phyloP scores from a whole-genome alignment of 2,888 invertebrate species.

The Mythimna albipuncta region DNA sequence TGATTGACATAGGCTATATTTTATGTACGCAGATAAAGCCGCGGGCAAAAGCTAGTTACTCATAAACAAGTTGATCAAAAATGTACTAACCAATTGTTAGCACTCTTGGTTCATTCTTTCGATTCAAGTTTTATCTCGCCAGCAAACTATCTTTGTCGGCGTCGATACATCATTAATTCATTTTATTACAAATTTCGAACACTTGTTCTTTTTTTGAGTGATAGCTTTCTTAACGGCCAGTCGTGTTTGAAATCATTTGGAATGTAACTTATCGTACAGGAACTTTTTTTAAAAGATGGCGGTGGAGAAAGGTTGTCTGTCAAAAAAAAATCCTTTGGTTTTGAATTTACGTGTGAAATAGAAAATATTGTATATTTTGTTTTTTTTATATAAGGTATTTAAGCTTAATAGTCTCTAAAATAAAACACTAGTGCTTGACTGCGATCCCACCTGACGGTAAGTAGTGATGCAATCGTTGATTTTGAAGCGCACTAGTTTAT shows the following conservation, averaged over 20 bases:
- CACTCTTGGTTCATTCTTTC: neutral
- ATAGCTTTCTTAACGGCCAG: constrained; percentile 67
- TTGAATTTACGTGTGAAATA: constrained; percentile 11
- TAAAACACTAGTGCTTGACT: too few relatives aligned
- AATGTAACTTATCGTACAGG: constrained; percentile 61
- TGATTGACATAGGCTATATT: too few relatives aligned
- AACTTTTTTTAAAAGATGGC: constrained; percentile 44
- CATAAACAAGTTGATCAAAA: neutral
- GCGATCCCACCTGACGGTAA: too few relatives aligned
- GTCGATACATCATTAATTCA: constrained; percentile 76
- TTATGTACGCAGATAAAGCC: too few relatives aligned
- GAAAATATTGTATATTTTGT: neutral
- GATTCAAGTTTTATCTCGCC: constrained; percentile 40
- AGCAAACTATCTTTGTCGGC: constrained; percentile 57
- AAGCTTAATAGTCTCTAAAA: neutral
- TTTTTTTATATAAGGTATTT: too few relatives aligned
- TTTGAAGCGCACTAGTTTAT: too few relatives aligned
- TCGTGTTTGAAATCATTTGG: constrained; percentile 62
- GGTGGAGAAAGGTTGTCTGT: constrained; percentile 28
- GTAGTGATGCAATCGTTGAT: too few relatives aligned
- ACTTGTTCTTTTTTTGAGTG: constrained; percentile 69
- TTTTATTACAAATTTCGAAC: constrained; percentile 74
- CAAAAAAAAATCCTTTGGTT: constrained; percentile 26
- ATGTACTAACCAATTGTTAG: constrained; percentile 3
- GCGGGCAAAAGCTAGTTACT: too few relatives aligned